Percentiles rank a stretch among this genome's conserved stretches.
Conservation (phyloP, 2,888 invertebrate species). For the Drosophila aldrichi region DNA sequence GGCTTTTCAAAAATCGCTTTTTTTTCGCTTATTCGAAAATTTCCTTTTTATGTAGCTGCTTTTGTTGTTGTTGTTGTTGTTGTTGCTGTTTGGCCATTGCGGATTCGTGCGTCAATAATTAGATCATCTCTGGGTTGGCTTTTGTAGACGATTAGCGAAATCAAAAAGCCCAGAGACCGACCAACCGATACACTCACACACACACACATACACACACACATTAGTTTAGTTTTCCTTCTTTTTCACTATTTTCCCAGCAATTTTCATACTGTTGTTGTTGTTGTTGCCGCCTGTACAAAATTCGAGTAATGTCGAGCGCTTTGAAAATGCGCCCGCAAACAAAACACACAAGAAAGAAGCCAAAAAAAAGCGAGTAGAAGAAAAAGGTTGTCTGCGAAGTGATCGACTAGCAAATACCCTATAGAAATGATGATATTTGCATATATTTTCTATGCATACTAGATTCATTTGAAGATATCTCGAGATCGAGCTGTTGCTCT, state of each 20-base stretch:
- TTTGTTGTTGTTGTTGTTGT: slow-evolving; percentile 38
- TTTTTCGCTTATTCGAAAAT: slow-evolving; percentile 11
- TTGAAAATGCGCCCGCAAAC: slow-evolving; percentile 37
- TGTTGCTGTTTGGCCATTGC: slow-evolving; percentile 51
- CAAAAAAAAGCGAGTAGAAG: slow-evolving; percentile 10
- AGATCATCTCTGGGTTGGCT: slow-evolving; percentile 72
- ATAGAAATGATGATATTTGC: not conserved
- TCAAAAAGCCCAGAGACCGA: slow-evolving; percentile 68
- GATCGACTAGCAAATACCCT: slow-evolving; percentile 22
- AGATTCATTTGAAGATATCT: not conserved
- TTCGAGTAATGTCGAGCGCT: slow-evolving; percentile 58
- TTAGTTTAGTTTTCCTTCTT: slow-evolving; percentile 15
- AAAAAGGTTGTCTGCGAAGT: not conserved
- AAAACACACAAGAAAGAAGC: slow-evolving; percentile 24
- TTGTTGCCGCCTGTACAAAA: slow-evolving; percentile 38
- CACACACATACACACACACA: slow-evolving; percentile 31
- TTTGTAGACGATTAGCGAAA: slow-evolving; percentile 74
- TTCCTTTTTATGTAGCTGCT: slow-evolving; percentile 31
- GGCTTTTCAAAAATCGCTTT: slow-evolving; percentile 27
- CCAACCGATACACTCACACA: slow-evolving; percentile 29
- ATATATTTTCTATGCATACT: not conserved
- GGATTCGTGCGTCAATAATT: slow-evolving; percentile 78
- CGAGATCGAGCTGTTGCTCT: too few relatives aligned
- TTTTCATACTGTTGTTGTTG: slow-evolving; percentile 27
- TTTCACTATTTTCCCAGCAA: slow-evolving; percentile 43